phyloP scores from a whole-genome alignment of 2,113 vertebrate species.

The Microtus ochrogaster region DNA sequence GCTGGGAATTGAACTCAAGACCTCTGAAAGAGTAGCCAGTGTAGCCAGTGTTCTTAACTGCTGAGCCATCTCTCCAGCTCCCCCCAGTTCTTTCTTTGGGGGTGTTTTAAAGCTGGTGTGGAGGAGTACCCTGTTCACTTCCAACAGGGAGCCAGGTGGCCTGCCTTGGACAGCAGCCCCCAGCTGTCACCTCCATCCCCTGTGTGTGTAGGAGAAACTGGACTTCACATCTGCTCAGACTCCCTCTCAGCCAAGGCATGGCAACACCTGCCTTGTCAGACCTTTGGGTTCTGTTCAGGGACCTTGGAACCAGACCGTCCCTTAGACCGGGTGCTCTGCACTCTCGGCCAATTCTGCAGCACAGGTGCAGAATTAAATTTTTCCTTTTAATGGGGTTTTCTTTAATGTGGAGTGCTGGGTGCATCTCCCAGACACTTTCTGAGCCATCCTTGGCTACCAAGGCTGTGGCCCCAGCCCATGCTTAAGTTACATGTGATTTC shows the following conservation, averaged over 20 bases:
- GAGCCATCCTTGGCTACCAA: constrained; percentile 59
- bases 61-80: neutral
- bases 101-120: fast-evolving
- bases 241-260: neutral
- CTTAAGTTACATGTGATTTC: constrained; percentile 73
- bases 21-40: neutral
- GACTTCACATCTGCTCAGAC: neutral
- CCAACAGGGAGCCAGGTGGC: neutral
- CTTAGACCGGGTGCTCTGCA: neutral
- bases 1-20: neutral
- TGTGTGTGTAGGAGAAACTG: neutral
- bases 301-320: neutral
- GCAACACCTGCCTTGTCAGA: neutral
- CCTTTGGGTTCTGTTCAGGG: neutral
- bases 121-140: neutral
- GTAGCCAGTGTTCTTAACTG: neutral
- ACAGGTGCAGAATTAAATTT: constrained; percentile 39
- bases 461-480: constrained; percentile 38
- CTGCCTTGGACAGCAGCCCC: neutral
- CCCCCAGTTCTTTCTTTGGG: neutral
- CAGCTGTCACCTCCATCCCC: fast-evolving
- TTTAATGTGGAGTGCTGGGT: constrained; percentile 43
- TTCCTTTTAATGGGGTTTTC: constrained; percentile 50
- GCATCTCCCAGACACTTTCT: constrained; percentile 63
- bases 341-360: constrained; percentile 45